A percentile compares a stretch with the other conserved stretches of the same genome.
These are phyloP conservation scores for Galbula dea DNA, from an alignment of 2,113 vertebrate genomes.

Conservation along the genomic window DNA sequence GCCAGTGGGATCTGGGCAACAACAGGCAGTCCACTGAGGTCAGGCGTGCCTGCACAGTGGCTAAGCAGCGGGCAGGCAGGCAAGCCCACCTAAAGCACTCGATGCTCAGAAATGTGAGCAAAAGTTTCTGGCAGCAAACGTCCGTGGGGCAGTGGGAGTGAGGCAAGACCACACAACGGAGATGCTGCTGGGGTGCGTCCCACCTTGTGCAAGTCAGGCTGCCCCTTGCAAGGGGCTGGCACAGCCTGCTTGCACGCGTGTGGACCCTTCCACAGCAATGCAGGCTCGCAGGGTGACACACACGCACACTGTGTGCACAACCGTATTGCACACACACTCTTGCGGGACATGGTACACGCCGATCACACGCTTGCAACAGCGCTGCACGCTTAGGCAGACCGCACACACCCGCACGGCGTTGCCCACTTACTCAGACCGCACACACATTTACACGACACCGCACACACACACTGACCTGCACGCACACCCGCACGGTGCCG, in stretches of 20 bases:
- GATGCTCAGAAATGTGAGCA: accelerated
- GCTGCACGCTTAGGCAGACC: background rate
- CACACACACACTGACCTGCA: background rate
- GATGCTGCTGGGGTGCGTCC: background rate
- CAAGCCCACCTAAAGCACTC: accelerated
- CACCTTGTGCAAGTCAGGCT: background rate
- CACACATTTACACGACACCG: background rate
- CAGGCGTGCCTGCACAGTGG: background rate
- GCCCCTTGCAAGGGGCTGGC: background rate
- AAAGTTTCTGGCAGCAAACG: background rate
- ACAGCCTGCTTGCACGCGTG: background rate
- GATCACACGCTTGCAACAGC: background rate
- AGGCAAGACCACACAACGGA: too few species aligned
- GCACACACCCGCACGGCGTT: background rate
- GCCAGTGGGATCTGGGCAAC: background rate
- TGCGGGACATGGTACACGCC: background rate
- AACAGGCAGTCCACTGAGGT: background rate
- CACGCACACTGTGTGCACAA: background rate
- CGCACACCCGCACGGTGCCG: too few species aligned
- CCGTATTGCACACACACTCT: background rate
- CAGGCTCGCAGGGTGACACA: background rate
- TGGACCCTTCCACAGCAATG: background rate
- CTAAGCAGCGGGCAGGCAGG: accelerated
- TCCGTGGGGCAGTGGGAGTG: background rate
- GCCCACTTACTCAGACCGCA: background rate